Base-by-base conservation (phyloP, 2,888 invertebrate genomes). In the Drosophila picticornis region DNA sequence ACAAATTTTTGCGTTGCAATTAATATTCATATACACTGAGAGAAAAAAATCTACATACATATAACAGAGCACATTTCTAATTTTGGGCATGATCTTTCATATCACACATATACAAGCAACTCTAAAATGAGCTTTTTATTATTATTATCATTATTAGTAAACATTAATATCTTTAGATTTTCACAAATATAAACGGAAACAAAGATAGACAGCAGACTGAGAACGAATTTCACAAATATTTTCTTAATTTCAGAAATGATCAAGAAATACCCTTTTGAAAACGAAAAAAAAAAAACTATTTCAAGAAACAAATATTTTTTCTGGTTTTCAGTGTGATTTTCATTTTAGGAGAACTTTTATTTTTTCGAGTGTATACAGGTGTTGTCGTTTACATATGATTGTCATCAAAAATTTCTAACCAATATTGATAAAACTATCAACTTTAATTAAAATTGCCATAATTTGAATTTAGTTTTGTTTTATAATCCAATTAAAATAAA, bases 351-450 rank as follows among this genome's bases (percentile, higher is more conserved):
- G n/a, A n/a, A n/a, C n/a, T n/a, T n/a, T n/a, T n/a, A n/a, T 43
- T 43, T 43, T 16, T 16, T 9, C 25, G 9, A 46, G 63, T n/a
- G 32, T 25, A 34, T 27, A 19, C 31, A 46, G 4, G 46, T 25
- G 16, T 16, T 25, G 46, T n/a, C 36, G 67, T n/a, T 19, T n/a
- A 27, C 50, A 52, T 22, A 61, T 70, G 68, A 65, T 66, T 60
- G 64, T 52, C 71, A 36, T 50, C 57, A 38, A 68, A 64, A 57
- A 72, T 62, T 53, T 56, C 60, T 19, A 71, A 71, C 62, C 78
- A 87, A 83, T 84, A 81, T 83, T 84, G 75, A 67, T 81, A 84
- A 68, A 75, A 75, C 78, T 70, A 75, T 84, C 84, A 78, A 40
- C 56, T 68, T 81, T 77, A 83, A 83, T 83, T 87, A 78, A 81